phyloP scores from a whole-genome alignment of 2,113 vertebrate species.

The Malurus cyaneus region DNA sequence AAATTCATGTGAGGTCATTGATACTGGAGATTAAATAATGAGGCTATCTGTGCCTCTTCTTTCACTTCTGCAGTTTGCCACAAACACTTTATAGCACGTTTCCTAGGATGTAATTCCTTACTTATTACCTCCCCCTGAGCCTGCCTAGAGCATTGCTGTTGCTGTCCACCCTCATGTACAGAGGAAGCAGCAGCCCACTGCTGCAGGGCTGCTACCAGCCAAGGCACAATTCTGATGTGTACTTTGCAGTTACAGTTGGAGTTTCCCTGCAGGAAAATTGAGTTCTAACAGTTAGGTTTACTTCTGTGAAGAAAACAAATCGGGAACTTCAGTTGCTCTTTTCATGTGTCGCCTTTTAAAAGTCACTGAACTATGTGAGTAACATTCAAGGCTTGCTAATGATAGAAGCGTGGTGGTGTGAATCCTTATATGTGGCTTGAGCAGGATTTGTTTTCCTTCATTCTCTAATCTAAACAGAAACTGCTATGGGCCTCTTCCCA shows the following conservation, averaged over 20 bases:
- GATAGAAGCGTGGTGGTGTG: not conserved
- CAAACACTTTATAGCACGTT: not conserved
- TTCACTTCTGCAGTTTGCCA: not conserved
- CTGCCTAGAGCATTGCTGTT: not conserved
- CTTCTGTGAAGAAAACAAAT: not conserved
- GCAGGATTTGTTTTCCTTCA: not conserved
- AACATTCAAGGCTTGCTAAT: not conserved
- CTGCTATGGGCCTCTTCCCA: conserved; percentile 82
- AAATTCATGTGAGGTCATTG: not conserved
- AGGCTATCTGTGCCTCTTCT: not conserved
- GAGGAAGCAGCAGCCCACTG: not conserved
- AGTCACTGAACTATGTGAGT: not conserved
- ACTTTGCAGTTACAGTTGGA: not conserved
- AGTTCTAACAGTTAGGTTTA: not conserved
- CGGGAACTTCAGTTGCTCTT: not conserved
- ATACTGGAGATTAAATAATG: not conserved
- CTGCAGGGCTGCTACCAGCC: not conserved
- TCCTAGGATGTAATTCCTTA: not conserved
- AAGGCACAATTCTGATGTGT: not conserved
- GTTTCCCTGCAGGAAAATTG: not conserved
- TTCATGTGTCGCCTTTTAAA: not conserved
- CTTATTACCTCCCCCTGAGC: not conserved
- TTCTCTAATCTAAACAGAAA: conserved; percentile 65
- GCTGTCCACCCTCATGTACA: not conserved
- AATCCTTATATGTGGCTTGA: not conserved